Evolutionary conservation across 2,888 invertebrate genomes (phyloP).

Genomic region (Psylliodes chrysocephalus): DNA sequence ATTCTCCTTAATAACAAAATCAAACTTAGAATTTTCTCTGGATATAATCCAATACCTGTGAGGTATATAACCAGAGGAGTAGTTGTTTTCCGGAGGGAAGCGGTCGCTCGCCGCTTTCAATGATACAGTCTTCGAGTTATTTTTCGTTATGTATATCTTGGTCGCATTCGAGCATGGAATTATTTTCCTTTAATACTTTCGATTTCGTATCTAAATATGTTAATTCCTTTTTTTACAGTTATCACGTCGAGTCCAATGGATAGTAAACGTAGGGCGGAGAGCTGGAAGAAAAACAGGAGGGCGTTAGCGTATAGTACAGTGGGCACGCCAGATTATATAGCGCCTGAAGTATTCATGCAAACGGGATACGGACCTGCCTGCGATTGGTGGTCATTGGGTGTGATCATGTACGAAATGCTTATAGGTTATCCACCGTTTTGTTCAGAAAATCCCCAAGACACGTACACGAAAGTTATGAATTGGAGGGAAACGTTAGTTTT

Average conservation of each 20-base stretch:
- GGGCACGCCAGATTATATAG: conserved; percentile 99
- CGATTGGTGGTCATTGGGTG: conserved; percentile 99
- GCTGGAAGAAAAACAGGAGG: conserved; percentile 98
- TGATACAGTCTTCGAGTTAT: too few species aligned
- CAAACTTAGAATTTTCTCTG: too few species aligned
- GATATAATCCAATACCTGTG: too few species aligned
- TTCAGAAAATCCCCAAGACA: conserved; percentile 97
- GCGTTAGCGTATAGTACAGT: conserved; percentile 94
- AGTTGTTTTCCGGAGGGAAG: too few species aligned
- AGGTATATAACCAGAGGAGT: too few species aligned
- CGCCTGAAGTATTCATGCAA: conserved; percentile 98
- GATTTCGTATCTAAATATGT: too few species aligned
- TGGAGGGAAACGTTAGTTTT: conserved; percentile 99
- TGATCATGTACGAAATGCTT: conserved; percentile 99
- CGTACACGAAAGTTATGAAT: conserved; percentile 98
- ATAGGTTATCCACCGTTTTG: conserved; percentile 99
- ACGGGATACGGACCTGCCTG: conserved; percentile 98
- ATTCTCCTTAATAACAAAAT: too few species aligned
- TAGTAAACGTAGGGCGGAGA: conserved; percentile 97
- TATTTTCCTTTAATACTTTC: too few species aligned
- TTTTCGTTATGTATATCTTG: too few species aligned
- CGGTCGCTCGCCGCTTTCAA: too few species aligned
- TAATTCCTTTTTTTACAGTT: conserved; percentile 59
- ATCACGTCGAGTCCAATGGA: conserved; percentile 86
- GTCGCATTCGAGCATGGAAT: too few species aligned